Evolutionary conservation across 2,797 vertebrate species (phyloP).

Genomic region (Catostomus latipinnis): DNA sequence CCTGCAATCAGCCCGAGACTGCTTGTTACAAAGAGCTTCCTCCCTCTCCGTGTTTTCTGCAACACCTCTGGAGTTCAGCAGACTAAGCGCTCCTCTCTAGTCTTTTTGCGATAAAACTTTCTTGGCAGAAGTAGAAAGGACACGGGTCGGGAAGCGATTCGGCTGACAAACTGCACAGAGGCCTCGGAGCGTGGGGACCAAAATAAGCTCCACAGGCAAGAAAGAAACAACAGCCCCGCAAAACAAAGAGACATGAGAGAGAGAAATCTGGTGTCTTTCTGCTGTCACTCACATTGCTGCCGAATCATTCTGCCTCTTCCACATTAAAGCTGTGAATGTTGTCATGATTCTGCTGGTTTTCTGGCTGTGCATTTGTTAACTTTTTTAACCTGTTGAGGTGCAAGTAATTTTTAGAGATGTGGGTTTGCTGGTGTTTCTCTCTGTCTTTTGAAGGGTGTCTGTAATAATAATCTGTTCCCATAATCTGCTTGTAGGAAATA

Average conservation of each 20-base stretch:
- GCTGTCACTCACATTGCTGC: slow-evolving; percentile 39
- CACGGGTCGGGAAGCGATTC: slow-evolving; percentile 35
- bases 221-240: slow-evolving; percentile 13
- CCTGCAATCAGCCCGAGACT: slow-evolving; percentile 38
- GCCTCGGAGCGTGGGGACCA: slow-evolving; percentile 34
- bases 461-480: slow-evolving; percentile 15
- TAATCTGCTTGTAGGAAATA: slow-evolving; percentile 46
- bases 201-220: slow-evolving; percentile 40
- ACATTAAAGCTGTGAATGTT: slow-evolving; percentile 37
- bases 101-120: slow-evolving; percentile 53
- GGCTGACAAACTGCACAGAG: slow-evolving; percentile 42
- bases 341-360: slow-evolving; percentile 35
- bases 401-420: slow-evolving; percentile 14
- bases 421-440: slow-evolving; percentile 21
- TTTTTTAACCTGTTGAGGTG: slow-evolving; percentile 42
- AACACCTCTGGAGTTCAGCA: slow-evolving; percentile 46
- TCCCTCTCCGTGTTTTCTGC: slow-evolving; percentile 8
- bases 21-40: slow-evolving; percentile 25
- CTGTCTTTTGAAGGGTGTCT: neutral
- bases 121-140: slow-evolving; percentile 53
- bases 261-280: slow-evolving; percentile 35
- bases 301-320: slow-evolving; percentile 41
- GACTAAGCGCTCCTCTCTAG: slow-evolving; percentile 47
- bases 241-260: slow-evolving; percentile 46
- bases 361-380: slow-evolving; percentile 33